A percentile compares a stretch with the other conserved stretches of the same genome.
These are phyloP conservation scores for Tadarida brasiliensis DNA, from an alignment of 2,797 vertebrate species.

Conservation along the genomic window DNA sequence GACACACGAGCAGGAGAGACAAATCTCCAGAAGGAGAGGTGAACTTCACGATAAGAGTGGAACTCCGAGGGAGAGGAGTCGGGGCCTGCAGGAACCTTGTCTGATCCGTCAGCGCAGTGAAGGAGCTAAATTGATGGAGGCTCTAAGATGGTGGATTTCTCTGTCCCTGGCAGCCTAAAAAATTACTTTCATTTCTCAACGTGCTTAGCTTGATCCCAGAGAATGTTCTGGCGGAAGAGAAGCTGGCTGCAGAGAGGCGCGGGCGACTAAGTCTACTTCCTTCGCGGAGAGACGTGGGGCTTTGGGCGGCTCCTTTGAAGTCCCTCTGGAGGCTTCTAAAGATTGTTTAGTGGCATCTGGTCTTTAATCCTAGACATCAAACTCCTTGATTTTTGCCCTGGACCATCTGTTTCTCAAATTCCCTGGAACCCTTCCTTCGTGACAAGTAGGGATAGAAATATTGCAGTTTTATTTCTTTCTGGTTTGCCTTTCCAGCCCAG, in stretches of 20 bases:
- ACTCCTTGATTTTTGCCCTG: conserved; percentile 52
- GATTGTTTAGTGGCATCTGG: not conserved
- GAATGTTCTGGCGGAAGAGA: not conserved
- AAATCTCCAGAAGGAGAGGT: not conserved
- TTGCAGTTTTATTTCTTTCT: conserved; percentile 15
- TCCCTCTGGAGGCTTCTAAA: not conserved
- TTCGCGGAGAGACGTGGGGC: not conserved
- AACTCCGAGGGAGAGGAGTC: not conserved
- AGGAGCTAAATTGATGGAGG: not conserved
- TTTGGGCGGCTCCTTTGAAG: conserved; percentile 1
- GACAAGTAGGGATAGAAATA: not conserved
- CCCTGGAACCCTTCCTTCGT: not conserved
- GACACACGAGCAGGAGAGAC: not conserved
- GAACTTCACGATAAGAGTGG: not conserved
- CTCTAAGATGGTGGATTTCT: not conserved
- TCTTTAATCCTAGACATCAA: conserved; percentile 55
- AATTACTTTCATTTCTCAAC: not conserved
- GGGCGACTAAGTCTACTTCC: not conserved
- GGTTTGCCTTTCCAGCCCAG: not conserved
- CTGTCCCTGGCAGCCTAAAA: not conserved
- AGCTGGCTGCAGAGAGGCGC: not conserved
- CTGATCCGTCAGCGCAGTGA: not conserved
- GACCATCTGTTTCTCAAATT: conserved; percentile 51
- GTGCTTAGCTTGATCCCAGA: not conserved
- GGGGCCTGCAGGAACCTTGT: not conserved